Evolutionary conservation across 1,140 invertebrate genomes (phyloP).

Genomic region (Metaphire vulgaris): DNA sequence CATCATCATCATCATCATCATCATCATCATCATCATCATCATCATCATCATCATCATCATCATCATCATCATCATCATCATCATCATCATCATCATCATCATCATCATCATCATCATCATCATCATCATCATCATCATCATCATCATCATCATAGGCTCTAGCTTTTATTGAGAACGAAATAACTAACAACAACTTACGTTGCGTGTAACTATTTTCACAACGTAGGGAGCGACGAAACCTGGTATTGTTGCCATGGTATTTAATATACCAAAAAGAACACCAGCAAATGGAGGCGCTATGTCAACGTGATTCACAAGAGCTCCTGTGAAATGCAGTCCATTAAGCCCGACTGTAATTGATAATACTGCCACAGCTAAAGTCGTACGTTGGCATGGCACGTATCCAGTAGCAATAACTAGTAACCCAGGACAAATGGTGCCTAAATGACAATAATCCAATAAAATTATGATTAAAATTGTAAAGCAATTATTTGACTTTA

Average conservation of each 20-base stretch:
- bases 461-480: neutral
- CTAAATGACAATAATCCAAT: too few relatives aligned
- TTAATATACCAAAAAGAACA: conserved; percentile 74
- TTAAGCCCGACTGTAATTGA: neutral
- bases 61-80: too few relatives aligned
- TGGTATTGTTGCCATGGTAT: conserved; percentile 76
- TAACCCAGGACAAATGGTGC: neutral
- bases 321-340: conserved; percentile 76
- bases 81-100: too few relatives aligned
- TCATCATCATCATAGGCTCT: too few relatives aligned
- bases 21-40: too few relatives aligned
- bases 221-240: conserved; percentile 76
- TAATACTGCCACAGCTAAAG: neutral
- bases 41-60: too few relatives aligned
- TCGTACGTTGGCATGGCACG: neutral
- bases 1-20: too few relatives aligned
- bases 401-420: neutral
- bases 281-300: conserved; percentile 65
- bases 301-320: conserved; percentile 75
- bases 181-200: conserved; percentile 36
- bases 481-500: too few relatives aligned
- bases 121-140: too few relatives aligned
- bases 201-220: conserved; percentile 65
- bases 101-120: too few relatives aligned
- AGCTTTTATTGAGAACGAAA: too few relatives aligned